A percentile compares a stretch with the other conserved stretches of the same genome.
Conservation (phyloP, 23 tunicate species). For the Clavelina lepadiformis region DNA sequence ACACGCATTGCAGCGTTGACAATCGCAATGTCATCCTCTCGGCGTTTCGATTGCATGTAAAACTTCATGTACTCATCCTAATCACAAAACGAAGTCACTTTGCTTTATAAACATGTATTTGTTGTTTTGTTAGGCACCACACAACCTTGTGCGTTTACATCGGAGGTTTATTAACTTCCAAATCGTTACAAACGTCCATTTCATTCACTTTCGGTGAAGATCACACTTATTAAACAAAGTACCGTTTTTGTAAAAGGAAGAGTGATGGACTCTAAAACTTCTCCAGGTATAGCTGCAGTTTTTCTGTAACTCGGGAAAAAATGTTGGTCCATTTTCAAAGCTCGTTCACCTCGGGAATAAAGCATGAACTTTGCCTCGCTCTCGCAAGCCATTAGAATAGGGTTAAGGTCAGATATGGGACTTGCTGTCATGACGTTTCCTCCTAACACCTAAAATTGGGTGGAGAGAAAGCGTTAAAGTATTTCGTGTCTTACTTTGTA, state of each 20-base stretch:
- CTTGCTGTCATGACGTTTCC: constrained; percentile 95
- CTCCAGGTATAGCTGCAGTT: constrained; percentile 41
- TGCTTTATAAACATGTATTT: neutral
- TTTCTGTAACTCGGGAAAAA: constrained; percentile 94
- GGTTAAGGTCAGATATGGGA: constrained; percentile 96
- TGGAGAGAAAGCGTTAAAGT: too few species aligned
- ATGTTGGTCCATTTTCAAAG: constrained; percentile 60
- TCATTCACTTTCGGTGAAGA: neutral
- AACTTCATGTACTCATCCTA: constrained; percentile 76
- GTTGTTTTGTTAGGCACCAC: neutral
- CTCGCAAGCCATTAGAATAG: constrained; percentile 80
- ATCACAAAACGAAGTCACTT: neutral
- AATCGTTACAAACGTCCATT: neutral
- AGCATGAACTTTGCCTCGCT: constrained; percentile 30
- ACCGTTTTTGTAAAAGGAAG: constrained; percentile 38
- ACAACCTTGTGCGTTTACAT: neutral
- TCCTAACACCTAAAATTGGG: constrained; percentile 52
- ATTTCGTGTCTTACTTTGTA: too few species aligned
- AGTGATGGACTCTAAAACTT: constrained; percentile 29
- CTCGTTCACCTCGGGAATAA: constrained; percentile 31
- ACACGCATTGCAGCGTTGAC: constrained; percentile 92
- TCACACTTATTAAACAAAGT: neutral
- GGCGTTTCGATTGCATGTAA: constrained; percentile 73
- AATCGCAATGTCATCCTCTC: constrained; percentile 96
- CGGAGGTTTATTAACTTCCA: neutral